Conservation (phyloP, 2,888 invertebrate genomes). For the Hirudinaria manillensis region DNA sequence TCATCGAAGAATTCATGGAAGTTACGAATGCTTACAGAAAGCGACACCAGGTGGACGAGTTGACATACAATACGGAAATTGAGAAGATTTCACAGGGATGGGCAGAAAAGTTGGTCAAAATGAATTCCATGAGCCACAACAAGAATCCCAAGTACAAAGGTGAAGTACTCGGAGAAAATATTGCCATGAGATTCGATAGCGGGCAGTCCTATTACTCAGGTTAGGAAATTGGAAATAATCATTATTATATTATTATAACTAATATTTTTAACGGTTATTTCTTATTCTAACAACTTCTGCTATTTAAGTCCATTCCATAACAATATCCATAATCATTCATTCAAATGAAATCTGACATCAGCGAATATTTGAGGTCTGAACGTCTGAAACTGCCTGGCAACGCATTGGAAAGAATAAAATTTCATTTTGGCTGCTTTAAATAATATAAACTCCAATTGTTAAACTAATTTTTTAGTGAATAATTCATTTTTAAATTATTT, state of each 20-base stretch:
- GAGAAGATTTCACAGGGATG: conserved; percentile 63
- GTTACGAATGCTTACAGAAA: conserved; percentile 47
- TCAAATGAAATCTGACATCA: too few relatives aligned
- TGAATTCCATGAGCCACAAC: conserved; percentile 69
- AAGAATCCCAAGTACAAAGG: conserved; percentile 68
- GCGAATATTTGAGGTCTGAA: too few relatives aligned
- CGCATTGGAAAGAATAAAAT: neutral
- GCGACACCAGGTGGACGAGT: conserved; percentile 46
- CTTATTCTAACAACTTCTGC: too few relatives aligned
- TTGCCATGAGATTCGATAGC: conserved; percentile 36
- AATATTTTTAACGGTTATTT: neutral
- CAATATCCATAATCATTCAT: too few relatives aligned
- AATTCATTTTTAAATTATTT: neutral
- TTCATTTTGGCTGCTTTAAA: neutral
- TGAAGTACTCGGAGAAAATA: conserved; percentile 56
- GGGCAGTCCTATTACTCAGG: neutral
- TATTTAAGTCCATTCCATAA: too few relatives aligned
- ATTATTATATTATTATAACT: too few relatives aligned
- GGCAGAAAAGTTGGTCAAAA: conserved; percentile 79
- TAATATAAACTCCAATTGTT: too few relatives aligned
- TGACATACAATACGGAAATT: conserved; percentile 45
- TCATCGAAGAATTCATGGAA: conserved; percentile 45
- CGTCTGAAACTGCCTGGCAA: too few relatives aligned
- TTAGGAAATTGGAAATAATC: neutral
- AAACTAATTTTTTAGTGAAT: neutral